A percentile compares a stretch with the other conserved stretches of the same genome.
Evolutionary conservation across 64 coral and sea anemone genomes (phyloP).

Genomic region (Pocillopora damicornis): DNA sequence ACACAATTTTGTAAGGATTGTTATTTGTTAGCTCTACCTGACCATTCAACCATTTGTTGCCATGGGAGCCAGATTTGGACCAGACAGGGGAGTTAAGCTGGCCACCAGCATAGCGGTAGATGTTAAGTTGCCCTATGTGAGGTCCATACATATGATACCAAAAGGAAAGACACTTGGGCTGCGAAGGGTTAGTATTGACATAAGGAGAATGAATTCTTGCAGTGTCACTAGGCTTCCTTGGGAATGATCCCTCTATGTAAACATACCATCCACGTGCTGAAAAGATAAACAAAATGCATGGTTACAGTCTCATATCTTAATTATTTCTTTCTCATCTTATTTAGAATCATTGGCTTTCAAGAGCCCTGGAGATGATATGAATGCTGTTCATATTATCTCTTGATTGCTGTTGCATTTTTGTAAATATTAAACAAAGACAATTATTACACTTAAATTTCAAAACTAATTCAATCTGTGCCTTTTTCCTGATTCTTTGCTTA

Average conservation of each 20-base stretch:
- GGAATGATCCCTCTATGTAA: slow-evolving; percentile 71
- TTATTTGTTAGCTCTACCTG: slow-evolving; percentile 42
- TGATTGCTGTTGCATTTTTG: too few species aligned
- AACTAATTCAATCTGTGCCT: too few species aligned
- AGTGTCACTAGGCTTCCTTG: slow-evolving; percentile 76
- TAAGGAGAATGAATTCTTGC: slow-evolving; percentile 56
- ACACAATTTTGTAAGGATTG: slow-evolving; percentile 65
- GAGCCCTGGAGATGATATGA: too few species aligned
- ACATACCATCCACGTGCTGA: slow-evolving; percentile 78
- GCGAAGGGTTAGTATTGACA: slow-evolving; percentile 35
- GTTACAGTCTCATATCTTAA: neutral
- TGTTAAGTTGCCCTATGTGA: slow-evolving; percentile 69
- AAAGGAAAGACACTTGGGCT: slow-evolving; percentile 65
- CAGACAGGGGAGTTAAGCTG: slow-evolving; percentile 59
- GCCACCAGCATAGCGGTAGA: slow-evolving; percentile 60
- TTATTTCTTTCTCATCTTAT: too few species aligned
- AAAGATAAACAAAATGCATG: neutral
- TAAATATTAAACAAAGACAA: too few species aligned
- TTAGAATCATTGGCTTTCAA: too few species aligned
- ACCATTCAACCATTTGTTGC: slow-evolving; percentile 77
- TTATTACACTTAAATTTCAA: too few species aligned
- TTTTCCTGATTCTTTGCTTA: too few species aligned
- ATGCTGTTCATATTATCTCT: too few species aligned
- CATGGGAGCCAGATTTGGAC: slow-evolving; percentile 69
- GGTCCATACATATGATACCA: slow-evolving; percentile 93